Base-by-base conservation (phyloP, 2,113 vertebrate genomes). In the Euleptes europaea region DNA sequence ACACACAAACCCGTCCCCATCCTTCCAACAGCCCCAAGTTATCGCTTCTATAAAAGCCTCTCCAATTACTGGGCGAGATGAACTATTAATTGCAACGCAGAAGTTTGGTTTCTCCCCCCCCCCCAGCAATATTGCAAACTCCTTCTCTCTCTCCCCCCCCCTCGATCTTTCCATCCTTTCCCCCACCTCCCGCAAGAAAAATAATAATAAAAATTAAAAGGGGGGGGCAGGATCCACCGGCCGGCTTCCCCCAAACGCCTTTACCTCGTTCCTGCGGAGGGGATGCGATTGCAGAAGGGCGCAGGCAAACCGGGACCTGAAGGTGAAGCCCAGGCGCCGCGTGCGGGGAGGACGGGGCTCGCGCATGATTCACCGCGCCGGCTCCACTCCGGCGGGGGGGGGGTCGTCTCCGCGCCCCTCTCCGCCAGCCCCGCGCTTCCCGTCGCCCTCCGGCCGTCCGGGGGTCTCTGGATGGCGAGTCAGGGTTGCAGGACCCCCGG, bases 301-400 rank as follows among this genome's bases (percentile, higher is more conserved):
- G 84, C 91, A 95, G 83, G 94, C 92, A 94, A 95, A 93, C 94
- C 93, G 87, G 49, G 94, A 94, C 92, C 93, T 94, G 95, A 96
- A 97, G 96, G 96, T 96, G 96, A 96, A 97, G n/a, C 96, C 95
- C 96, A 95, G 94, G 95, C 95, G 95, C 95, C 95, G 96, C 93
- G 94, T 95, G 95, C 93, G 95, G 91, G 78, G 87, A 90, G 90
- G 88, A 82, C 80, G 87, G 95, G 94, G 95, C 94, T 95, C n/a
- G 95, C 96, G 96, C 91, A 95, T 96, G 96, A 97, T 97, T 96
- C 97, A 96, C 96, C 94, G 95, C 91, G 96, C 85, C 94, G 89
- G 94, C 88, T 95, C 96, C 94, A 97, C 90, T 83, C 80, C 54
- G 78, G 84, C 78, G 78, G 81, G 78, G 92, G 92, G 77, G 77